Base-by-base conservation (phyloP, 2,113 vertebrate species). In the Suncus etruscus region DNA sequence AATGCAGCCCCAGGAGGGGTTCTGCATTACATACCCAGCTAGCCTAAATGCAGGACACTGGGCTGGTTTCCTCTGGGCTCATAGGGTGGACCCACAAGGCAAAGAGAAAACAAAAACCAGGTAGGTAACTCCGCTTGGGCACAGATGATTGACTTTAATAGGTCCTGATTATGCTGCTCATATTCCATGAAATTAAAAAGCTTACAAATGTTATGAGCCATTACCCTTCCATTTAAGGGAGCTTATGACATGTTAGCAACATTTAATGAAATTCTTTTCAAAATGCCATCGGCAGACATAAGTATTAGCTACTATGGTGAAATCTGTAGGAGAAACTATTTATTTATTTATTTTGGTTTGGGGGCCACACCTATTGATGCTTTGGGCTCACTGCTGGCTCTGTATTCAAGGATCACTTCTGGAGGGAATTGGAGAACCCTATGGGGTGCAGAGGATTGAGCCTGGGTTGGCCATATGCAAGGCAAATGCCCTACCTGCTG, bases 181-280 rank as follows among this genome's bases (percentile, higher is more conserved):
- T 97, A 98, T 98, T 98, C 96, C 98, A 98, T 98, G 98, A 98
- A 98, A 98, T 98, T 98, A 98, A 98, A 98, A 98, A 97, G 97
- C 98, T 98, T 98, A 98, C 97, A 98, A 97, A 98, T 96, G 97
- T 97, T 98, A 97, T 97, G 97, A 98, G 95, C 97, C 98, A 98
- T 98, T 98, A 98, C 97, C 97, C 97, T 98, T 97, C 97, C 97
- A 98, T 98, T 97, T 98, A 97, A 97, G 94, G 97, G 90, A 97
- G 97, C 97, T 97, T 98, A 97, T 97, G 97, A 98, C 97, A 98
- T 97, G 97, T 97, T 97, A 97, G 97, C 96, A 97, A 97, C 96
- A 95, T 97, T 97, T 98, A 98, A 98, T 98, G 97, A 98, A 98
- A 98, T 95, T 96, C 97, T 96, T 97, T 97, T 95, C 79, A 96